Conservation (phyloP, 2,888 invertebrate genomes). For the Euplexia lucipara region DNA sequence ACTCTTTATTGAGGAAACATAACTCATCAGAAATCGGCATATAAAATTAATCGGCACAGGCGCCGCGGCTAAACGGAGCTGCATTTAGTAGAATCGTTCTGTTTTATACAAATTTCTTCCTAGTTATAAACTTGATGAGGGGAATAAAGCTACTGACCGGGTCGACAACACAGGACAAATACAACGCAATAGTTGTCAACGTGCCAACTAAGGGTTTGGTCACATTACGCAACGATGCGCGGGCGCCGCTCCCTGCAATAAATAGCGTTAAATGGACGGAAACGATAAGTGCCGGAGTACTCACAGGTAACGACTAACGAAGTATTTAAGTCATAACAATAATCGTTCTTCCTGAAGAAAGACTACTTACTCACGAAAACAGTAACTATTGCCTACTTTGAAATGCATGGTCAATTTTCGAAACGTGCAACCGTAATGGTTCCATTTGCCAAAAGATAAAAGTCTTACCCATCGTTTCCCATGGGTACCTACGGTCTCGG, state of each 20-base stretch:
- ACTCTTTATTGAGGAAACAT: conserved; percentile 71
- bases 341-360: conserved; percentile 4
- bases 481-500: conserved; percentile 4
- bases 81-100: conserved; percentile 38
- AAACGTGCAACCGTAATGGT: conserved; percentile 3
- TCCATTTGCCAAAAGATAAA: conserved; percentile 12
- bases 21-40: conserved; percentile 62
- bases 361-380: not conserved
- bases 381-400: conserved; percentile 2
- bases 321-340: conserved; percentile 7
- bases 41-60: conserved; percentile 60
- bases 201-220: conserved; percentile 78
- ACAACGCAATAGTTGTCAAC: conserved; percentile 85
- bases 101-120: conserved; percentile 58
- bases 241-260: conserved; percentile 42
- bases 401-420: conserved; percentile 40
- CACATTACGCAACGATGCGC: conserved; percentile 59
- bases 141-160: conserved; percentile 78
- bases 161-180: conserved; percentile 82
- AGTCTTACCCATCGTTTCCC: conserved; percentile 5
- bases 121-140: conserved; percentile 61
- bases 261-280: conserved; percentile 44
- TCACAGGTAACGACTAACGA: conserved; percentile 22
- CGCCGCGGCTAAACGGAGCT: conserved; percentile 22
- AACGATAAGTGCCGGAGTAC: conserved; percentile 45